phyloP scores from a whole-genome alignment of 2,113 vertebrate genomes.

The Capreolus pygargus region DNA sequence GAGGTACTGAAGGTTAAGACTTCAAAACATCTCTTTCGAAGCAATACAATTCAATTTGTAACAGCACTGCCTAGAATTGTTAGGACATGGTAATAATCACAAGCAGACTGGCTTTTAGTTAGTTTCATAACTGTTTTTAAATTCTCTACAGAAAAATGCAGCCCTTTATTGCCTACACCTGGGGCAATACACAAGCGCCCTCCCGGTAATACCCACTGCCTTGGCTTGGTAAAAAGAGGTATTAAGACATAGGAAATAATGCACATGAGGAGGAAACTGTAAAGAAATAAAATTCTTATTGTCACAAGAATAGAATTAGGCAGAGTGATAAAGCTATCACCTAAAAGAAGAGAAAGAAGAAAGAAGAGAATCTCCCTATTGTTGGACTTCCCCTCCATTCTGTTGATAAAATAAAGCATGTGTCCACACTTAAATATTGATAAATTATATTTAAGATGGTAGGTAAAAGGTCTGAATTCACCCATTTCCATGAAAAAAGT shows the following conservation, averaged over 20 bases:
- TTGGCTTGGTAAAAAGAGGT: not conserved
- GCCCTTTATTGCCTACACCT: not conserved
- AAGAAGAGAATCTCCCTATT: not conserved
- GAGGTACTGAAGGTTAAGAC: not conserved
- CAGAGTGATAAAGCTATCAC: not conserved
- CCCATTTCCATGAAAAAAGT: not conserved
- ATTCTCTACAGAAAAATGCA: not conserved
- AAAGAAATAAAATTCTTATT: not conserved
- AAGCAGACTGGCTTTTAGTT: not conserved
- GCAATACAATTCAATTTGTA: not conserved
- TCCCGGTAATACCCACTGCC: not conserved
- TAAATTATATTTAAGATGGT: not conserved
- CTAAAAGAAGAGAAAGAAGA: not conserved
- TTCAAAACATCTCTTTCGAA: not conserved
- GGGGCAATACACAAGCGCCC: not conserved
- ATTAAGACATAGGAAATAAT: not conserved
- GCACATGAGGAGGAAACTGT: fast-evolving
- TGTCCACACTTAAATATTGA: not conserved
- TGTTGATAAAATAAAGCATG: not conserved
- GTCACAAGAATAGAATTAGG: not conserved
- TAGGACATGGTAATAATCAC: not conserved
- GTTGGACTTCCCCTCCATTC: not conserved
- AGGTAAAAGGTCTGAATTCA: not conserved
- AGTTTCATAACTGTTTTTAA: not conserved
- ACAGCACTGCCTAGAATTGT: not conserved